Evolutionary conservation across 1,140 invertebrate genomes (phyloP).

Genomic region (Papilio aristodemus): DNA sequence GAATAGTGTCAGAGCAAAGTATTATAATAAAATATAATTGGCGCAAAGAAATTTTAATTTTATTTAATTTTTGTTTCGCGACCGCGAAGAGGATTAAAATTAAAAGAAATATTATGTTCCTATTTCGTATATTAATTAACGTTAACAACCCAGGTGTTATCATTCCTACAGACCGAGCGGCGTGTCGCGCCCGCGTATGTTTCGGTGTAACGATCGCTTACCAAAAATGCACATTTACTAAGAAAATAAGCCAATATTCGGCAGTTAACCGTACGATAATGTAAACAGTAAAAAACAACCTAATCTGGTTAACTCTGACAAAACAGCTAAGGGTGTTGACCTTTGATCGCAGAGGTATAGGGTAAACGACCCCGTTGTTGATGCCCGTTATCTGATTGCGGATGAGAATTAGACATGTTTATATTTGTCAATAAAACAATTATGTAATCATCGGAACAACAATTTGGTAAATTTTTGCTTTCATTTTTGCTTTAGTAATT

Average conservation of each 20-base stretch:
- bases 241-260: conserved; percentile 34
- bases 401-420: conserved; percentile 4
- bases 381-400: not conserved
- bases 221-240: conserved; percentile 36
- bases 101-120: not conserved
- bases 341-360: conserved; percentile 38
- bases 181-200: not conserved
- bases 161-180: not conserved
- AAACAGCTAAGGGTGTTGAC: conserved; percentile 51
- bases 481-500: not conserved
- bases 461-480: not conserved
- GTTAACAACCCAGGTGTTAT: not conserved
- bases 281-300: conserved; percentile 52
- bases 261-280: conserved; percentile 32
- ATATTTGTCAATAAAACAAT: conserved; percentile 15
- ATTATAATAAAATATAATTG: conserved; percentile 1
- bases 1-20: no score
- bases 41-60: not conserved
- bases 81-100: not conserved
- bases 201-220: not conserved
- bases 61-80: not conserved
- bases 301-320: conserved; percentile 56
- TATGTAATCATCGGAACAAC: conserved; percentile 2
- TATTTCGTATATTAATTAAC: not conserved
- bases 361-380: conserved; percentile 37